Evolutionary conservation across 2,888 invertebrate species (phyloP), one percentile per base, ranked within the genome.

Genomic region (Macrosoma leucophasiata): DNA sequence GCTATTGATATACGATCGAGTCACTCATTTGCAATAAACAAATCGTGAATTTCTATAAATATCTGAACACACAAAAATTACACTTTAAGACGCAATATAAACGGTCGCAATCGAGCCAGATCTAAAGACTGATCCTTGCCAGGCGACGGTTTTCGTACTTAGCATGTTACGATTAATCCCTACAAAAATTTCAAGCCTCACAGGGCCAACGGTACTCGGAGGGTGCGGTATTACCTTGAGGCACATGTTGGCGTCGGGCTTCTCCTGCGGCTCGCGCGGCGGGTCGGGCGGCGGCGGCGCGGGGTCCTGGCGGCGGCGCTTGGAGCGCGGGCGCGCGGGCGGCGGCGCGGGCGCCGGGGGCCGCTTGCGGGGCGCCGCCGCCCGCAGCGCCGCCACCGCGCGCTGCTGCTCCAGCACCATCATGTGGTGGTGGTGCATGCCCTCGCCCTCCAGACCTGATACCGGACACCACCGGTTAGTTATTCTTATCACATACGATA

Each of bases 171-270:
- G n/a, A n/a, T n/a, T n/a, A n/a, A n/a, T n/a, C n/a, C n/a, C n/a
- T n/a, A n/a, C n/a, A n/a, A n/a, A n/a, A n/a, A n/a, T n/a, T n/a
- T n/a, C n/a, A n/a, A n/a, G n/a, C n/a, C n/a, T n/a, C n/a, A n/a
- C n/a, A n/a, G n/a, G n/a, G n/a, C n/a, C n/a, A n/a, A n/a, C n/a
- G n/a, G n/a, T n/a, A n/a, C n/a, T n/a, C n/a, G n/a, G n/a, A n/a
- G n/a, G n/a, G n/a, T n/a, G n/a, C n/a, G n/a, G n/a, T 4, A 18
- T 18, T 62, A 88, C 88, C 79, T 93, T 94, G 18, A 94, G 85
- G 56, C 93, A 93, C 92, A 94, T 92, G 60, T 93, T 92, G 1
- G 93, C 93, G 63, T 94, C 94, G 0, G 94, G 93, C 53, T 93
- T 93, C 70, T 93, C 93, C 0, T 79, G 77, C 12, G 91, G 90